Evolutionary conservation across 2,113 vertebrate species (phyloP).

Genomic region (Fregetta grallaria): DNA sequence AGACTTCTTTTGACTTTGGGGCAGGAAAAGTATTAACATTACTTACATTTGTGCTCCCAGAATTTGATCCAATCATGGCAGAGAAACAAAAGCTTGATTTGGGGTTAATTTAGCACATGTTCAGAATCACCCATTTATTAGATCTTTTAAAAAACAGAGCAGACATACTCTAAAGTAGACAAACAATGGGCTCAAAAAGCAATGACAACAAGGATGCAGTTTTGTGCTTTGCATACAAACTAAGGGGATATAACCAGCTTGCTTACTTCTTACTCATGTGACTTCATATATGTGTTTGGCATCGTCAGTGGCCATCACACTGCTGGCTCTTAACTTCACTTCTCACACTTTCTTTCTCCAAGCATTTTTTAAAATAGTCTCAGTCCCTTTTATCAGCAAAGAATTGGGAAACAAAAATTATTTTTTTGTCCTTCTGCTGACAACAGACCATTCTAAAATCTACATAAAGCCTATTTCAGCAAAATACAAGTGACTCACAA

Average conservation of each 20-base stretch:
- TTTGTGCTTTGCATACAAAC: neutral
- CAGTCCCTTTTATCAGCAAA: neutral
- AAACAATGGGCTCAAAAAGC: neutral
- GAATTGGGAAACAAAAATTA: neutral
- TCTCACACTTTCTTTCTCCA: neutral
- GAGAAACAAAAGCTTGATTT: neutral
- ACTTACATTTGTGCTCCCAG: neutral
- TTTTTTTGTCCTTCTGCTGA: neutral
- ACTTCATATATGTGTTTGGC: neutral
- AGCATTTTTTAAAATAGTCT: neutral
- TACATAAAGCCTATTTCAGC: neutral
- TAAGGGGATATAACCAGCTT: neutral
- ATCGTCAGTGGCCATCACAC: neutral
- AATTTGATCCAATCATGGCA: neutral
- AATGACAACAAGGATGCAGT: neutral
- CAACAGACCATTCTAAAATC: neutral
- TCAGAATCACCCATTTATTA: neutral
- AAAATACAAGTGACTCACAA: neutral
- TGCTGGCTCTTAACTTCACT: neutral
- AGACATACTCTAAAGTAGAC: neutral
- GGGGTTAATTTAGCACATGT: neutral
- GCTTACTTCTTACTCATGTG: neutral
- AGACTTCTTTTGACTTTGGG: neutral
- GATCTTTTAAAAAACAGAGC: neutral
- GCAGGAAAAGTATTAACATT: neutral